Evolutionary conservation across 53 echinoderm and acorn worm genomes (phyloP).

Genomic region (Holothuria scabra): DNA sequence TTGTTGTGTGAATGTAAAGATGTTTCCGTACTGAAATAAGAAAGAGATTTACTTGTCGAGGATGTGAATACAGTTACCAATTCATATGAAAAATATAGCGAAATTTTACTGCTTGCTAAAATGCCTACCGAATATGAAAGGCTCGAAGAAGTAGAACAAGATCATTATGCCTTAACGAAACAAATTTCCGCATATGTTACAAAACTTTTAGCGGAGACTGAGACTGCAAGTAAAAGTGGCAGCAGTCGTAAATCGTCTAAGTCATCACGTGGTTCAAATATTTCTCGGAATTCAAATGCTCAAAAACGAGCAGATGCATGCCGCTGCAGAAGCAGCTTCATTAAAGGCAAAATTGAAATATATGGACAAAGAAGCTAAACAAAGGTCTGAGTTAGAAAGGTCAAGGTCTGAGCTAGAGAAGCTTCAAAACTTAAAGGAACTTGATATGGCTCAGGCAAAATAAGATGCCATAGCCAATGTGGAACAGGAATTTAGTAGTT

Average conservation of each 20-base stretch:
- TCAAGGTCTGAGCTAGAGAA: conserved; percentile 6
- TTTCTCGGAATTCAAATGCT: neutral
- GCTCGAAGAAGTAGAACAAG: neutral
- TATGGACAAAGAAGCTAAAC: conserved; percentile 14
- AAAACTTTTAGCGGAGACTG: neutral
- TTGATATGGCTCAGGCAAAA: conserved; percentile 24
- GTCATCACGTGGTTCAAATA: neutral
- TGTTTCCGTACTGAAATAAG: neutral
- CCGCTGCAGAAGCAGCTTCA: neutral
- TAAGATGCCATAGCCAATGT: neutral
- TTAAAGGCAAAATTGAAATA: conserved; percentile 13
- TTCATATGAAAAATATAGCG: neutral
- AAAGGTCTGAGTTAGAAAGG: too few species aligned
- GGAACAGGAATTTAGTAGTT: neutral
- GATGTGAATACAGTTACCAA: neutral
- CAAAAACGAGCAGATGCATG: neutral
- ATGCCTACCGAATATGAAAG: neutral
- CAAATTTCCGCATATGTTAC: neutral
- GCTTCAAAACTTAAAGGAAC: conserved; percentile 2
- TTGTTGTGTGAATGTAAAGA: neutral
- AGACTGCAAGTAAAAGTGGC: neutral
- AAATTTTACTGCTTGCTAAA: neutral
- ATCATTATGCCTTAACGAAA: neutral
- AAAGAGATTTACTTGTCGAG: too few species aligned
- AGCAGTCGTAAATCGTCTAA: too few species aligned